Evolutionary conservation across 2,113 vertebrate species (phyloP), one percentile per base, ranked within the genome.

Genomic region (Pygoscelis adeliae): DNA sequence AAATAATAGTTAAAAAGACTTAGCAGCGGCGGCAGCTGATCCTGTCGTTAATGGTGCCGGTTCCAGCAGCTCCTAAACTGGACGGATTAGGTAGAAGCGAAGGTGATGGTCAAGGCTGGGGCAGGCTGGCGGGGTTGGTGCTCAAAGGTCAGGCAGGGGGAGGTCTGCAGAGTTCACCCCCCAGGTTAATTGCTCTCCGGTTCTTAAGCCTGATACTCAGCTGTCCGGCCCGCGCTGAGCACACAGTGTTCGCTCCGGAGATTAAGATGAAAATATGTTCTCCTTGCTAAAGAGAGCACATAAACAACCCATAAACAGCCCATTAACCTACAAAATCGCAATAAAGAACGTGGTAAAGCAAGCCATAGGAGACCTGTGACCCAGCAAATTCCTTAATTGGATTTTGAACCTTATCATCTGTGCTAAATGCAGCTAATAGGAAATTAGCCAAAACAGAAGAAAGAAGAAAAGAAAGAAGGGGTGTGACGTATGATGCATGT

Each of bases 261-360:
- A 86, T 89, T 71, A 61, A 29, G 81, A 44, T 93, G 96, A 86
- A 97, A 98, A 96, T 78, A 69, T 81, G 96, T 96, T 97, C 96
- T 93, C 81, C 93, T 91, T 67, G 97, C 91, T 96, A 89, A 89
- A 90, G 95, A 88, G 81, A 93, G 89, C 71, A 5, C 89, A 90
- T 92, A 97, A 98, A 95, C 96, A 97, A 46, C 78, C 90, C 93
- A 67, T 76, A 78, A 98, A 98, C 49, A 83, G 96, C 94, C 96
- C 96, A 97, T 97, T 98, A 98, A 97, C 96, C 87, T 93, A 80
- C 86, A 79, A 81, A 96, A 90, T 83, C 0, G 70, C 90, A 81
- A 46, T 96, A 74, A 94, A 82, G 93, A 89, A 5, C 92, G 87
- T 81, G 94, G 89, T 55, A 56, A 74, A 74, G 83, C 15, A 4